Percentiles rank a stretch among this genome's conserved stretches.
phyloP scores from a whole-genome alignment of 2,888 invertebrate species.

The Schizaphis graminum region DNA sequence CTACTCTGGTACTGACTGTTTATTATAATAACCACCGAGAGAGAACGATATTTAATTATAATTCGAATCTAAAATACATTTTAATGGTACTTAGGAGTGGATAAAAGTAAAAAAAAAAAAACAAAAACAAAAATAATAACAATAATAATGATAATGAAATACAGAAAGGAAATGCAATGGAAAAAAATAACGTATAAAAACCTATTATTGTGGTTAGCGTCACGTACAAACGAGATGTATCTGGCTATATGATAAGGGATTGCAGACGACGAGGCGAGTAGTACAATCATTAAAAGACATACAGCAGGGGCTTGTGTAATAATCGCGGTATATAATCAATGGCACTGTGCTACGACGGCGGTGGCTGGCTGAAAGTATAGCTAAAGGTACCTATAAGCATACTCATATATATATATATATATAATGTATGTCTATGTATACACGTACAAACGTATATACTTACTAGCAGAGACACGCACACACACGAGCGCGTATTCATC shows the following conservation, averaged over 20 bases:
- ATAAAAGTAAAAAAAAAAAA: neutral
- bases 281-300: slow-evolving; percentile 52
- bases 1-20: too few relatives aligned
- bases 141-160: neutral
- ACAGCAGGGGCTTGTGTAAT: slow-evolving; percentile 44
- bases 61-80: slow-evolving; percentile 42
- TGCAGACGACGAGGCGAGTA: neutral
- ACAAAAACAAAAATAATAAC: neutral
- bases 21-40: neutral
- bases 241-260: slow-evolving; percentile 28
- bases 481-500: neutral
- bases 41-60: slow-evolving; percentile 3
- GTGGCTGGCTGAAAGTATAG: neutral
- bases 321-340: slow-evolving; percentile 51
- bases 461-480: neutral
- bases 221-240: slow-evolving; percentile 56
- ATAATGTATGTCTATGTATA: neutral
- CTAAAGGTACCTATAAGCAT: neutral
- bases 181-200: neutral
- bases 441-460: too few relatives aligned
- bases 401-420: neutral
- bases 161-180: neutral
- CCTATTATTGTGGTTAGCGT: slow-evolving; percentile 7
- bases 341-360: neutral
- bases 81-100: slow-evolving; percentile 34